These are phyloP conservation scores for Eufriesea mexicana DNA, from an alignment of 1,140 invertebrate genomes.

Conservation along the genomic window DNA sequence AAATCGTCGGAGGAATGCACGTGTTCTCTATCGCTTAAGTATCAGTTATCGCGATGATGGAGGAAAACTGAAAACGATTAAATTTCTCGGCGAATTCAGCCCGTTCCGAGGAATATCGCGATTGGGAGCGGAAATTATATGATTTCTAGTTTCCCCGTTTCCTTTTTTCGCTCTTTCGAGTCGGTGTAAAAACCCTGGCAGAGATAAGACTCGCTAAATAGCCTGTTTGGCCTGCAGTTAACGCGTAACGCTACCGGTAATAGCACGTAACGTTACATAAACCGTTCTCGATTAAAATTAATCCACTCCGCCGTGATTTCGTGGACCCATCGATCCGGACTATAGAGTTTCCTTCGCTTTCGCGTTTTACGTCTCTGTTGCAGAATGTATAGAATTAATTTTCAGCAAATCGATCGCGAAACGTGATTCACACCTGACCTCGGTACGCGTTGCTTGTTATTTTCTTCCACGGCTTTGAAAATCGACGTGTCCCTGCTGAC, in stretches of 20 bases:
- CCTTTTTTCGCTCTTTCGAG: accelerated
- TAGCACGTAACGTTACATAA: not conserved
- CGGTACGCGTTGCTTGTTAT: not conserved
- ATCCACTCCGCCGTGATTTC: not conserved
- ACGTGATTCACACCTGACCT: not conserved
- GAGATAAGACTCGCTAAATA: not conserved
- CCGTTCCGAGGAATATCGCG: not conserved
- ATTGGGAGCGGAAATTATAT: not conserved
- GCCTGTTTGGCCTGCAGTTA: not conserved
- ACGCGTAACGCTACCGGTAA: not conserved
- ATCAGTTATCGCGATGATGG: not conserved
- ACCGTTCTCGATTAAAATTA: not conserved
- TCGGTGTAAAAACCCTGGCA: not conserved
- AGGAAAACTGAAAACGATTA: no score
- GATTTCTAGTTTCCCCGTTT: not conserved
- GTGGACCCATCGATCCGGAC: no score
- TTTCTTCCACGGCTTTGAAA: not conserved
- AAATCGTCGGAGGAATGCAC: not conserved
- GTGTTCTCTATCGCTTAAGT: no score
- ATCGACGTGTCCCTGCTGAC: not conserved
- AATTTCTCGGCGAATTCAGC: no score
- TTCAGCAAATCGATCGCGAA: not conserved
- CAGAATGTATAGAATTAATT: no score
- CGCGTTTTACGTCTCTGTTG: not conserved
- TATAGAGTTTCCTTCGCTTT: not conserved